phyloP scores from a whole-genome alignment of 2,888 invertebrate species.

The Cylloceria caligata region DNA sequence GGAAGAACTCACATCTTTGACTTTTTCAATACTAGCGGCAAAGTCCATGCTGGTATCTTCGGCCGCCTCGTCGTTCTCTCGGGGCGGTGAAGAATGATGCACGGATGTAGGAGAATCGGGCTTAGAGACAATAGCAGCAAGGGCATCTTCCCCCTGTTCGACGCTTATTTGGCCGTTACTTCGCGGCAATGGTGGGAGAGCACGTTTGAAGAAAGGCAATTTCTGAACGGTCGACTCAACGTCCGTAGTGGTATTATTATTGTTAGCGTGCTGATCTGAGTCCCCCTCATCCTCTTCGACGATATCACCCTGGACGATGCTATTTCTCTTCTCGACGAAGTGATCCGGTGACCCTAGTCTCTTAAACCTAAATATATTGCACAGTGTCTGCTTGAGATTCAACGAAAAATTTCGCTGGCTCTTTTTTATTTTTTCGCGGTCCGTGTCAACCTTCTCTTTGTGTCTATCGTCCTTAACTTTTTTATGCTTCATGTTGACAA shows the following conservation, averaged over 20 bases:
- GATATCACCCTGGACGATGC: conserved; percentile 82
- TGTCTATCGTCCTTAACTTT: conserved; percentile 83
- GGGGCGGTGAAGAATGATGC: conserved; percentile 81
- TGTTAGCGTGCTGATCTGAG: conserved; percentile 71
- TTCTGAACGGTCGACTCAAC: conserved; percentile 84
- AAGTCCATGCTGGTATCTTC: conserved; percentile 91
- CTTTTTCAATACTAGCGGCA: conserved; percentile 96
- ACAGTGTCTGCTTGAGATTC: conserved; percentile 93
- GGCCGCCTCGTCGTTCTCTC: conserved; percentile 84
- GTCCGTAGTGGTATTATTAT: conserved; percentile 76
- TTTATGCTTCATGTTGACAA: conserved; percentile 87
- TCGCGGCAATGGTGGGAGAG: conserved; percentile 89
- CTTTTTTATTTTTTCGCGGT: conserved; percentile 87
- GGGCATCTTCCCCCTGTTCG: conserved; percentile 83
- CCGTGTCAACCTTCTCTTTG: conserved; percentile 82
- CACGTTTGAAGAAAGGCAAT: conserved; percentile 88
- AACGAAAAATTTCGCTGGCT: conserved; percentile 89
- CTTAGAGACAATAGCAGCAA: conserved; percentile 77
- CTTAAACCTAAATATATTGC: conserved; percentile 92
- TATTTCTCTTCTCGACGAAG: conserved; percentile 81
- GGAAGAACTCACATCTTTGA: conserved; percentile 93
- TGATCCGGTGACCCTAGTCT: conserved; percentile 86
- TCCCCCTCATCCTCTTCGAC: conserved; percentile 81
- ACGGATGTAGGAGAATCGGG: conserved; percentile 80
- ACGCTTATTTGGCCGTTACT: conserved; percentile 83